Evolutionary conservation across 35 echinoderm and acorn worm species (phyloP).

Genomic region (Lytechinus pictus): DNA sequence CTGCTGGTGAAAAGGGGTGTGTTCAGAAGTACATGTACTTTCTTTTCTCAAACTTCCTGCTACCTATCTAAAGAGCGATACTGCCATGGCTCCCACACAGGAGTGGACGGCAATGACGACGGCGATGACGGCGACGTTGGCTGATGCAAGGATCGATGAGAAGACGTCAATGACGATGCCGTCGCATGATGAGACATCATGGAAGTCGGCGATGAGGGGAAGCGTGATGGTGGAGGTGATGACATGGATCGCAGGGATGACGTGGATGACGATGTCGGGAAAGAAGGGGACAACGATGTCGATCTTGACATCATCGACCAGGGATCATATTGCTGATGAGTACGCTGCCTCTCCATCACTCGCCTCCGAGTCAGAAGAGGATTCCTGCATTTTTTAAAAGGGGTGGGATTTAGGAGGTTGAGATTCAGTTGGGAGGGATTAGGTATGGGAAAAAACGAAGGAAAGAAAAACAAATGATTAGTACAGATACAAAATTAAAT

Average conservation of each 20-base stretch:
- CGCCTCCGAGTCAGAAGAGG: neutral
- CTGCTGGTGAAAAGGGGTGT: too few relatives aligned
- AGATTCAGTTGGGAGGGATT: neutral
- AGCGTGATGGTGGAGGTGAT: neutral
- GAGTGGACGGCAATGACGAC: neutral
- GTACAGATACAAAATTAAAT: neutral
- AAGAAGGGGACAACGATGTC: neutral
- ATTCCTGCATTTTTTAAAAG: neutral
- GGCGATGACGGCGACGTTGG: neutral
- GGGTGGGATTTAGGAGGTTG: neutral
- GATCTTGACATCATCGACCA: neutral
- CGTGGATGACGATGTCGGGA: neutral
- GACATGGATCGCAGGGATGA: neutral
- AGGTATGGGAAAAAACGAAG: neutral
- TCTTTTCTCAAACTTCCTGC: neutral
- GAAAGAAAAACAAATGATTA: neutral
- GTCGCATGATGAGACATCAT: neutral
- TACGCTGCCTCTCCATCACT: neutral
- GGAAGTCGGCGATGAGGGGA: neutral
- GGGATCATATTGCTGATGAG: neutral
- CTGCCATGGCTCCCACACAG: neutral
- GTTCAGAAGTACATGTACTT: too few relatives aligned
- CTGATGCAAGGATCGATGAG: neutral
- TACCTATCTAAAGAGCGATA: neutral
- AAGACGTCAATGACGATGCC: neutral